A percentile compares a stretch with the other conserved stretches of the same genome.
Evolutionary conservation across 2,888 invertebrate genomes (phyloP).

Genomic region (Pycnomerus fuliginosus): DNA sequence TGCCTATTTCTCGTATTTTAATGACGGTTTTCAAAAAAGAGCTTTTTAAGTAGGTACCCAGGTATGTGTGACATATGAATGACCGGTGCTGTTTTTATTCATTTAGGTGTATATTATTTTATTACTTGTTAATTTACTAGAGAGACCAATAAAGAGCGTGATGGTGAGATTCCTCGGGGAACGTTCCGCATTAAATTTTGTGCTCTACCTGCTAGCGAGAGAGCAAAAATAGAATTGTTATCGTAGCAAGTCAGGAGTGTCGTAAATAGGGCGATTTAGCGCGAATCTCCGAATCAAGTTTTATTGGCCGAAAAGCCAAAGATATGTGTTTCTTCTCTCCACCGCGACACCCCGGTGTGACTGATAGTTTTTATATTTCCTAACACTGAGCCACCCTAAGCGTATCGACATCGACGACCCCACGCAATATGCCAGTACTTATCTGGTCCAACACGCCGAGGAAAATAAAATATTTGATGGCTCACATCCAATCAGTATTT

Average conservation of each 20-base stretch:
- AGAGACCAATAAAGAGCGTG: too few species aligned
- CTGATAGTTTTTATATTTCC: constrained; percentile 49
- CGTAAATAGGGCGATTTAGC: constrained; percentile 49
- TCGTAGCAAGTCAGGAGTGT: constrained; percentile 45
- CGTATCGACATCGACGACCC: constrained; percentile 13
- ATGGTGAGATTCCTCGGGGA: too few species aligned
- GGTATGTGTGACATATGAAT: too few species aligned
- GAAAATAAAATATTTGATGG: constrained; percentile 51
- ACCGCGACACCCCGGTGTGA: constrained; percentile 42
- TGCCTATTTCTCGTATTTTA: too few species aligned
- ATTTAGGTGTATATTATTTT: too few species aligned
- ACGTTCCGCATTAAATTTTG: too few species aligned
- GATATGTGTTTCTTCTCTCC: constrained; percentile 54
- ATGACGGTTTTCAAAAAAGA: too few species aligned
- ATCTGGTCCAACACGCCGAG: constrained; percentile 34
- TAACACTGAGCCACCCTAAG: constrained; percentile 20
- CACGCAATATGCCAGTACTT: constrained; percentile 27
- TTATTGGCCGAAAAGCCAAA: constrained; percentile 64
- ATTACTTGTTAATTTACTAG: too few species aligned
- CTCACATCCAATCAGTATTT: constrained; percentile 52
- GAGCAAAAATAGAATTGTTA: constrained; percentile 50
- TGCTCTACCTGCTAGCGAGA: too few species aligned
- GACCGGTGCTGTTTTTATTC: too few species aligned
- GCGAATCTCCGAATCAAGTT: constrained; percentile 55
- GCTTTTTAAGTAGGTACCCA: too few species aligned